A percentile compares a stretch with the other conserved stretches of the same genome.
These are phyloP conservation scores for Stegastes partitus DNA, from an alignment of 2,113 vertebrate species.

Conservation along the genomic window DNA sequence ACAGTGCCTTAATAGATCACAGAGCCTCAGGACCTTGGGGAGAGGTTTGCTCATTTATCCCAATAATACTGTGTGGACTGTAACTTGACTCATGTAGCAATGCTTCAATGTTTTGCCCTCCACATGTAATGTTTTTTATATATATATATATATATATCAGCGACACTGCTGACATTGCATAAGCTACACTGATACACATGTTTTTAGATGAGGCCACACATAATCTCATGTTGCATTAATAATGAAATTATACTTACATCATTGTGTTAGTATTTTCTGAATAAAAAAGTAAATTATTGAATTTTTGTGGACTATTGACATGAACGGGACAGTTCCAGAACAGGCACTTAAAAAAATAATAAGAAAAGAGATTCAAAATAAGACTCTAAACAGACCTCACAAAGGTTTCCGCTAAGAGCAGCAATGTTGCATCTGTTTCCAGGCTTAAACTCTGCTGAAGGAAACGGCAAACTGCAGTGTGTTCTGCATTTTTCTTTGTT, in stretches of 20 bases:
- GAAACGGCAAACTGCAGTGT: constrained; percentile 54
- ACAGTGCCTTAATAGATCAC: constrained; percentile 74
- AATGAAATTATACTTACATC: constrained; percentile 36
- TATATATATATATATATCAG: not conserved
- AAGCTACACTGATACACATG: no score
- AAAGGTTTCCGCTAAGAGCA: constrained; percentile 44
- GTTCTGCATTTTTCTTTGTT: constrained; percentile 68
- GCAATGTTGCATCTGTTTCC: constrained; percentile 38
- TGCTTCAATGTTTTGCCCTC: constrained; percentile 31
- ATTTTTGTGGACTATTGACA: not conserved
- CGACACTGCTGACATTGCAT: constrained; percentile 37
- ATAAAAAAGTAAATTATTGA: constrained; percentile 17
- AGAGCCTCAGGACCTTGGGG: constrained; percentile 72
- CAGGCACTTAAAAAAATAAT: not conserved
- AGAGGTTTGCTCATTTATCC: constrained; percentile 76
- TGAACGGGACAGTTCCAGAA: not conserved
- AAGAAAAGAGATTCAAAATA: constrained; percentile 20
- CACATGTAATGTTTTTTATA: constrained; percentile 33
- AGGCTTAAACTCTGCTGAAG: constrained; percentile 50
- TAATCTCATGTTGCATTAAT: constrained; percentile 14
- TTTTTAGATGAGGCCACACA: constrained; percentile 26
- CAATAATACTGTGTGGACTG: constrained; percentile 72
- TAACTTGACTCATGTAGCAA: constrained; percentile 62
- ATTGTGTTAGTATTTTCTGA: constrained; percentile 6
- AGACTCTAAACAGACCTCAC: constrained; percentile 17